Percentiles rank a stretch among this genome's conserved stretches.
Conservation (phyloP, 1,140 invertebrate genomes). For the Hylyphantes graminicola region DNA sequence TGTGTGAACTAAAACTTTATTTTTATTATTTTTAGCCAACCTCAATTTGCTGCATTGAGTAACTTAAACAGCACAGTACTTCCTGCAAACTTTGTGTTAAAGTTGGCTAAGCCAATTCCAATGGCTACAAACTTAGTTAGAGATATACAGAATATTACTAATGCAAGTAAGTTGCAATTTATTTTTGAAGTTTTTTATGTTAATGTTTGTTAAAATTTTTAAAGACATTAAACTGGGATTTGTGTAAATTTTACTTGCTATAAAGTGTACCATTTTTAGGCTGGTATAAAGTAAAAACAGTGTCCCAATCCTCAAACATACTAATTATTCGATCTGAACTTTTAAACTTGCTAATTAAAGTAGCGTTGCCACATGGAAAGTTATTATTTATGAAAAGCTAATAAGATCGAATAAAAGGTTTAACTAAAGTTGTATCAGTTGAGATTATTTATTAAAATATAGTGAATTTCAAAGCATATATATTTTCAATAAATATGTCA, state of each 20-base stretch:
- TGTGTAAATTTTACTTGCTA: no score
- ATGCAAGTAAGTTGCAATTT: conserved; percentile 62
- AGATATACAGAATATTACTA: conserved; percentile 78
- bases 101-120: conserved; percentile 86
- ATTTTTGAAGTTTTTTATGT: not conserved
- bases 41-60: conserved; percentile 82
- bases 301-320: no score
- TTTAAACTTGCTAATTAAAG: no score
- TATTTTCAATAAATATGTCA: not conserved
- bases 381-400: no score
- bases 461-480: no score
- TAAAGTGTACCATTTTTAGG: no score
- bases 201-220: not conserved
- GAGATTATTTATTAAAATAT: no score
- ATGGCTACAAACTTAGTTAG: conserved; percentile 81
- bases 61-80: conserved; percentile 86
- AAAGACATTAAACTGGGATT: not conserved
- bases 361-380: no score
- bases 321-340: no score
- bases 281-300: no score
- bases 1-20: not conserved
- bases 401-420: no score
- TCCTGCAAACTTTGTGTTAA: conserved; percentile 90
- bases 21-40: conserved; percentile 69
- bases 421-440: no score